Percentiles rank a stretch among this genome's conserved stretches.
Evolutionary conservation across 2,888 invertebrate genomes (phyloP).

Genomic region (Phanerotoma sp.): DNA sequence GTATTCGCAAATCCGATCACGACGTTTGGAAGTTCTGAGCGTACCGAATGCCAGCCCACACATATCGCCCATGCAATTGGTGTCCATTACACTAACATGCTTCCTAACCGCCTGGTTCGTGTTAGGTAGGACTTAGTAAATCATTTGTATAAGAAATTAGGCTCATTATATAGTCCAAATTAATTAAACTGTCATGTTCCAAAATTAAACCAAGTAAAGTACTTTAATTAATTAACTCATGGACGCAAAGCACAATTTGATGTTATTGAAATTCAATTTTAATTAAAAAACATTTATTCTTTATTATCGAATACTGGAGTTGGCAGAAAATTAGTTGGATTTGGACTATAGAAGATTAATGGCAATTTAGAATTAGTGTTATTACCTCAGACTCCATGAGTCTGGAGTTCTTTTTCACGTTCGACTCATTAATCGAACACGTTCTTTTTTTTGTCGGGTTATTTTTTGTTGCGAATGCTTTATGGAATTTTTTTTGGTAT

Average conservation of each 20-base stretch:
- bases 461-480: background rate
- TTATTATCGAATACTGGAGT: too few species aligned
- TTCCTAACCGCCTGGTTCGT: slow-evolving; percentile 77
- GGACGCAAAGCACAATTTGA: too few species aligned
- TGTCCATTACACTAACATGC: slow-evolving; percentile 67
- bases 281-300: too few species aligned
- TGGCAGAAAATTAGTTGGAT: too few species aligned
- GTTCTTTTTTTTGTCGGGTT: background rate
- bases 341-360: too few species aligned
- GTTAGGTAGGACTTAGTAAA: slow-evolving; percentile 60
- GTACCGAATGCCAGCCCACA: slow-evolving; percentile 49
- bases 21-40: slow-evolving; percentile 50
- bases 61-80: slow-evolving; percentile 63
- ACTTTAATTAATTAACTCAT: too few species aligned
- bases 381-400: background rate
- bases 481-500: too few species aligned
- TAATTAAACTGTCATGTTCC: too few species aligned
- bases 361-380: too few species aligned
- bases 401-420: background rate
- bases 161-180: background rate
- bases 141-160: background rate
- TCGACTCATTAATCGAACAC: slow-evolving; percentile 11
- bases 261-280: too few species aligned
- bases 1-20: slow-evolving; percentile 51
- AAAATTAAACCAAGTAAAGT: too few species aligned